Conservation (phyloP, 2,113 vertebrate genomes). For the Brachyhypopomus gauderio region DNA sequence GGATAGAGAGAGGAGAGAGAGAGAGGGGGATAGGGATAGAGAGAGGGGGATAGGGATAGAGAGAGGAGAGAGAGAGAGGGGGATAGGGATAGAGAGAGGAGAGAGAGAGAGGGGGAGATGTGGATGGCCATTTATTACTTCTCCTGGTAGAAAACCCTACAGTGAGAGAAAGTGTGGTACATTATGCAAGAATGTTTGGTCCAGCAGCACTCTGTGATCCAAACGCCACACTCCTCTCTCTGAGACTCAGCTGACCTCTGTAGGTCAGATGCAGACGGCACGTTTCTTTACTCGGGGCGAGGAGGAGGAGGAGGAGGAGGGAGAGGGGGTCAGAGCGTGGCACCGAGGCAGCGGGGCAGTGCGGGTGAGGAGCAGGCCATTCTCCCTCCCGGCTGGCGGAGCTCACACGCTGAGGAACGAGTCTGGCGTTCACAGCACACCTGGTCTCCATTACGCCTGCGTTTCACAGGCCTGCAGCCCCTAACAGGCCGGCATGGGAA, state of each 20-base stretch:
- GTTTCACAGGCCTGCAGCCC: constrained; percentile 77
- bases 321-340: background rate
- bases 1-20: background rate
- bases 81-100: background rate
- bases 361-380: constrained; percentile 50
- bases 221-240: background rate
- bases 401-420: constrained; percentile 72
- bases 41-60: background rate
- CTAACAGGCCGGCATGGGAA: constrained; percentile 82
- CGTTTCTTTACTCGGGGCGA: background rate
- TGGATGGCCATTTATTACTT: background rate
- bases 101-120: too few relatives aligned
- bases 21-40: background rate
- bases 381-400: constrained; percentile 68
- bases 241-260: background rate
- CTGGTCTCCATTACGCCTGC: constrained; percentile 81
- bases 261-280: background rate
- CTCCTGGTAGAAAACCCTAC: constrained; percentile 1
- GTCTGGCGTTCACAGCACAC: constrained; percentile 74
- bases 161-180: constrained; percentile 7
- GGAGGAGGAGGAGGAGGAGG: background rate
- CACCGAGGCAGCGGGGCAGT: background rate
- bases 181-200: constrained; percentile 30
- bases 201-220: background rate
- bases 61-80: background rate